These are phyloP conservation scores for Campoletis sonorensis DNA, from an alignment of 1,140 invertebrate species.

Conservation along the genomic window DNA sequence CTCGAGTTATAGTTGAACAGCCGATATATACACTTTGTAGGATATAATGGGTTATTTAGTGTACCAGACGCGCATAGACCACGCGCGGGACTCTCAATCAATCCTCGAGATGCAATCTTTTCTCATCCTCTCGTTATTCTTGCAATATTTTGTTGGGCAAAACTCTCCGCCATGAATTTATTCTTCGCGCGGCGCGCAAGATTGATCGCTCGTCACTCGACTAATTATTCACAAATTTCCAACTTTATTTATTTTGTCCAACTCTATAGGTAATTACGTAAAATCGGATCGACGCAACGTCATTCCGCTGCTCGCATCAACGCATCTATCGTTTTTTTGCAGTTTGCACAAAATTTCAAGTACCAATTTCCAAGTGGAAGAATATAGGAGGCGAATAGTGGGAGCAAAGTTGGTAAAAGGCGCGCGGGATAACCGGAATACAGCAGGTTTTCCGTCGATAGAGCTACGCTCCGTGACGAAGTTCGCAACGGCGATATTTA, in stretches of 20 bases:
- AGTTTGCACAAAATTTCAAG: no score
- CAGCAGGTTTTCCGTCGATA: slow-evolving; percentile 71
- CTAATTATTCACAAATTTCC: slow-evolving; percentile 5
- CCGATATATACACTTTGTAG: slow-evolving; percentile 6
- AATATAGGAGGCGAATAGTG: background rate
- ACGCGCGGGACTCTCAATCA: no score
- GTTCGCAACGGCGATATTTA: slow-evolving; percentile 28
- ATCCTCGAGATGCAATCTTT: no score
- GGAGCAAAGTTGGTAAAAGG: slow-evolving; percentile 52
- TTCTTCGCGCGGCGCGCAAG: background rate
- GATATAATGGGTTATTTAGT: background rate
- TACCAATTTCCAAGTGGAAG: no score
- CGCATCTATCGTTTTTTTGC: background rate
- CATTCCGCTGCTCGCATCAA: background rate
- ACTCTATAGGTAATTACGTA: background rate
- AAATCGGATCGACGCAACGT: slow-evolving; percentile 12
- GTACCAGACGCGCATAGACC: no score
- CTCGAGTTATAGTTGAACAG: background rate
- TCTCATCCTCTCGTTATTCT: slow-evolving; percentile 1
- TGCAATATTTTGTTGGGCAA: background rate
- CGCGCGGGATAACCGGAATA: slow-evolving; percentile 71
- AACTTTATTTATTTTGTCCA: no score
- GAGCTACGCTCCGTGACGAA: slow-evolving; percentile 63
- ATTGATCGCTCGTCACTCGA: slow-evolving; percentile 12
- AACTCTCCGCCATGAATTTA: slow-evolving; percentile 20